phyloP scores from a whole-genome alignment of 2,888 invertebrate genomes.

The Cheilosia grossa region DNA sequence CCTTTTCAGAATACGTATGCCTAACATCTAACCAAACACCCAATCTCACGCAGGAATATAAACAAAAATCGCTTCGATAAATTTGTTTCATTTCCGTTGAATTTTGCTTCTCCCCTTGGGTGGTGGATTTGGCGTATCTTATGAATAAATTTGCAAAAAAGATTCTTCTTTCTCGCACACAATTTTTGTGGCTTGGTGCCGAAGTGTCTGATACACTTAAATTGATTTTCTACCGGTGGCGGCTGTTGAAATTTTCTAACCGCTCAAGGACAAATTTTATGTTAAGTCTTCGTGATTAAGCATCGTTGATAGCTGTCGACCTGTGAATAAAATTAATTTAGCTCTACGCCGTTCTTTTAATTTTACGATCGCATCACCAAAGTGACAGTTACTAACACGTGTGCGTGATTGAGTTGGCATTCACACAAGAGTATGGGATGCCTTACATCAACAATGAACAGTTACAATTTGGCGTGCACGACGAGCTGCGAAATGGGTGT shows the following conservation, averaged over 20 bases:
- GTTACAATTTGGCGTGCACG: neutral
- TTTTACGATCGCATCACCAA: neutral
- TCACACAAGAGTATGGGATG: slow-evolving; percentile 16
- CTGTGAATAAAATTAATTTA: slow-evolving; percentile 31
- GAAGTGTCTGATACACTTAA: slow-evolving; percentile 50
- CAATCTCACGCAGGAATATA: too few species aligned
- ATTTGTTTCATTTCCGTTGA: slow-evolving; percentile 1
- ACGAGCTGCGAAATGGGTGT: neutral
- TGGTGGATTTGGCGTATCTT: slow-evolving; percentile 10
- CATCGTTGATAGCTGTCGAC: slow-evolving; percentile 14
- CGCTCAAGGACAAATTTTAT: slow-evolving; percentile 16
- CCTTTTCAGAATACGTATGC: too few species aligned
- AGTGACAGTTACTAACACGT: neutral
- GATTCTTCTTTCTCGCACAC: neutral
- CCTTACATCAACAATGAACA: neutral
- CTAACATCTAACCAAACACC: neutral
- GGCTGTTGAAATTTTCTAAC: slow-evolving; percentile 34
- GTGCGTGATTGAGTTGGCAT: neutral
- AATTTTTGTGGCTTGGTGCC: slow-evolving; percentile 25
- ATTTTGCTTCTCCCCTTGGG: neutral
- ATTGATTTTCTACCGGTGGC: slow-evolving; percentile 34
- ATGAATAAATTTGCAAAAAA: slow-evolving; percentile 28
- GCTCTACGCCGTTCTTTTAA: neutral
- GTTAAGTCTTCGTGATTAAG: slow-evolving; percentile 17
- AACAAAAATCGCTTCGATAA: neutral